Evolutionary conservation across 1,140 invertebrate genomes (phyloP), one percentile per base, ranked within the genome.

Genomic region (Drosophila murphyi): DNA sequence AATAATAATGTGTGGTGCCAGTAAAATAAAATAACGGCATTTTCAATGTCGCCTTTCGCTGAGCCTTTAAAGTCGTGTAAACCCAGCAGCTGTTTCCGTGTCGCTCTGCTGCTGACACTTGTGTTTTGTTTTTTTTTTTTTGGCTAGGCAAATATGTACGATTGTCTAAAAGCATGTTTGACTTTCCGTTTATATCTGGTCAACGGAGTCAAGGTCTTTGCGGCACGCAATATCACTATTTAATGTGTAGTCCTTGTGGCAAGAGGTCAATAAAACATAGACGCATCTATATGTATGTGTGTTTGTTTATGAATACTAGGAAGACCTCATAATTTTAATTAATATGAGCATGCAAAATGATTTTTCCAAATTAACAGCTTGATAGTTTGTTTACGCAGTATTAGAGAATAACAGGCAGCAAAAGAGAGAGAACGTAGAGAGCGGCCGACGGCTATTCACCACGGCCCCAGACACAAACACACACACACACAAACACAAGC

Each of bases 211-310:
- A 88, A 88, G 85, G 85, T 75, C 86, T 76, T 72, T 68, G 54
- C 52, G 72, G 78, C 85, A 89, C 85, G 85, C 85, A 85, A 88
- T 71, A 63, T 57, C 52, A 78, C 72, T 85, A 85, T 88, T 88
- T 85, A 59, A 72, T 69, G 48, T 37, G 48, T 37, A 69, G 80
- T 89, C 85, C 83, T 89, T 77, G 70, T 74, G 47, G 32, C 35
- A 43, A 51, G 37, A n/a, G 32, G 43, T 6, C 20, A 65, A 68
- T 50, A 20, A 31, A 31, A 37, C n/a, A 60, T 31, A 55, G 8
- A 45, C 10, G 6, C 29, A 47, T 50, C 47, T 47, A 45, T n/a
- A 39, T 32, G 28, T 29, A 8, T 31, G 29, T 32, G 4, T 8
- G 29, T 28, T 8, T 43, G 12, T 45, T 45, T 57, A n/a, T 45